Percentiles rank a stretch among this genome's conserved stretches.
Evolutionary conservation across 2,113 vertebrate species (phyloP).

Genomic region (Columba livia): DNA sequence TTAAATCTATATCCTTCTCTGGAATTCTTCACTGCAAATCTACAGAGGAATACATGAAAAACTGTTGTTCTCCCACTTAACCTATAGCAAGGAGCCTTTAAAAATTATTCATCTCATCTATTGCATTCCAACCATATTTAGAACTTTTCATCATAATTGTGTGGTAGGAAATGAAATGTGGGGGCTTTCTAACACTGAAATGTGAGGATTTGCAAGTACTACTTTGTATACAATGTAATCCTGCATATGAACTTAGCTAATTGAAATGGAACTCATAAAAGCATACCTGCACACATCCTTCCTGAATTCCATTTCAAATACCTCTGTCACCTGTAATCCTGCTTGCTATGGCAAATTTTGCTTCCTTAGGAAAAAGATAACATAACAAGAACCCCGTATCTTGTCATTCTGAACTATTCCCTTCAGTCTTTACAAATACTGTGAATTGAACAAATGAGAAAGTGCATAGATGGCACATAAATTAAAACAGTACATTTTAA

Average conservation of each 20-base stretch:
- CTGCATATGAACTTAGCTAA: background rate
- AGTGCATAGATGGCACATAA: background rate
- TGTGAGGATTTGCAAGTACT: background rate
- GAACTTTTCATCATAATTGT: background rate
- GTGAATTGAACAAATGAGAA: background rate
- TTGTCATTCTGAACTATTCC: background rate
- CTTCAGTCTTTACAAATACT: background rate
- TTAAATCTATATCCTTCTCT: background rate
- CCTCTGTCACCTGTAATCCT: background rate
- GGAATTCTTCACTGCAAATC: background rate
- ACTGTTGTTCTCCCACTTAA: background rate
- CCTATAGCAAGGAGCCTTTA: background rate
- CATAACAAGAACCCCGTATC: background rate
- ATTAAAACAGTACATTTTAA: background rate
- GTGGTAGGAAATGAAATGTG: background rate
- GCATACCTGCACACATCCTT: background rate
- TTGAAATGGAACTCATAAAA: background rate
- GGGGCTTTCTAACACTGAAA: background rate
- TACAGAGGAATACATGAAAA: conserved; percentile 25
- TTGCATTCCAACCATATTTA: conserved; percentile 7
- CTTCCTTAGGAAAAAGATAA: background rate
- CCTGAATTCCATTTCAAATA: background rate
- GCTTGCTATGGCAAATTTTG: background rate
- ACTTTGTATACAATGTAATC: background rate
- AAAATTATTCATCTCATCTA: background rate